Conservation (phyloP, 92 coral and sea anemone species). For the Umimayanthus chanpuru region DNA sequence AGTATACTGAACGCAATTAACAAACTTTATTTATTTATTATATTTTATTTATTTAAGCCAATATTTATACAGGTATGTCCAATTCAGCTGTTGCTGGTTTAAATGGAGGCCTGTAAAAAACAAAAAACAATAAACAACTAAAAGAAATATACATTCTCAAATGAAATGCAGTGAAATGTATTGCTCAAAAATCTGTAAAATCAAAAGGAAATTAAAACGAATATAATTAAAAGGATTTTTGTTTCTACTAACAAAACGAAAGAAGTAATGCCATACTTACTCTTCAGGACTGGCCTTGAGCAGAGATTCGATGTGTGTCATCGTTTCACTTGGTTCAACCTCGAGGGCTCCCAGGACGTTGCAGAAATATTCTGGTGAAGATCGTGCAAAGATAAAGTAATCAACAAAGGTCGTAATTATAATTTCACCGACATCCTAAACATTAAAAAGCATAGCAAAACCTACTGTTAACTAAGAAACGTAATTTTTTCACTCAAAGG, state of each 20-base stretch:
- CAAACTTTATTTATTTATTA: too few relatives aligned
- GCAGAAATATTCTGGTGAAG: constrained; percentile 88
- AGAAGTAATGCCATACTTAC: constrained; percentile 59
- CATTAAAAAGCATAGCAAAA: neutral
- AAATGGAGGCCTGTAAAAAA: too few relatives aligned
- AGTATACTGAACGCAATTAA: too few relatives aligned
- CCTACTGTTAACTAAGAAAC: neutral
- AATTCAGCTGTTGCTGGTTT: too few relatives aligned
- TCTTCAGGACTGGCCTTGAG: constrained; percentile 82
- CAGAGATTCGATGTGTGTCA: constrained; percentile 74
- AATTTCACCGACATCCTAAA: neutral
- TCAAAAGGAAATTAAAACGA: neutral
- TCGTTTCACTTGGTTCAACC: constrained; percentile 81
- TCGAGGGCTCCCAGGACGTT: constrained; percentile 97
- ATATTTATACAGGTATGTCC: too few relatives aligned
- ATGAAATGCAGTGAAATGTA: too few relatives aligned
- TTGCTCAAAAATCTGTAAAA: neutral
- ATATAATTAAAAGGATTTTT: too few relatives aligned
- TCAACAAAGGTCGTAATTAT: neutral
- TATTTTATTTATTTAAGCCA: too few relatives aligned
- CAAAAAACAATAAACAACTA: too few relatives aligned
- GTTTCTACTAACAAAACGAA: too few relatives aligned
- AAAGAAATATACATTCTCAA: too few relatives aligned
- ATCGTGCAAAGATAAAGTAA: neutral
- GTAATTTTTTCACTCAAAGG: neutral